Percentiles rank a stretch among this genome's conserved stretches.
Evolutionary conservation across 2,888 invertebrate species (phyloP).

Genomic region (Rhagium mordax): DNA sequence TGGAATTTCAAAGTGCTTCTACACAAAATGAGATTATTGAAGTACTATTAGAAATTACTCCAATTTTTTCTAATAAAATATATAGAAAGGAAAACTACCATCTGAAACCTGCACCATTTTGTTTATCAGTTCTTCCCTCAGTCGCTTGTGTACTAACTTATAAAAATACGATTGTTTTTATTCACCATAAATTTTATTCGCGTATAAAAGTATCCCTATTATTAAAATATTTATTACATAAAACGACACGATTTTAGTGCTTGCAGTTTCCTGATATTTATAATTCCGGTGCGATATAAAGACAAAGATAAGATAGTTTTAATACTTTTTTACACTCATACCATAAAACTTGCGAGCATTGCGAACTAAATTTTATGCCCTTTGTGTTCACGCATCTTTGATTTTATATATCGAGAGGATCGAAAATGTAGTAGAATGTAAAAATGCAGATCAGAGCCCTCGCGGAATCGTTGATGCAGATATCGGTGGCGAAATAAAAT

Average conservation of each 20-base stretch:
- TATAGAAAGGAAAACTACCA: too few species aligned
- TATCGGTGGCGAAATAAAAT: neutral
- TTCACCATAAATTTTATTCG: constrained; percentile 12
- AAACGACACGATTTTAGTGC: constrained; percentile 22
- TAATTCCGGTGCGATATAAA: constrained; percentile 29
- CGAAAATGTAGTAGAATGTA: constrained; percentile 45
- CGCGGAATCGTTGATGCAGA: neutral
- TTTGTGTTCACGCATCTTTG: constrained; percentile 58
- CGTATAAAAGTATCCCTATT: constrained; percentile 11
- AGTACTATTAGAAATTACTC: too few species aligned
- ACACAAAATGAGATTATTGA: too few species aligned
- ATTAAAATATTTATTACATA: constrained; percentile 31
- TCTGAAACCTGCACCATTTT: too few species aligned
- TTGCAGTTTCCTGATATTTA: constrained; percentile 32
- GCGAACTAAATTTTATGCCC: constrained; percentile 48
- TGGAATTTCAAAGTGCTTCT: too few species aligned
- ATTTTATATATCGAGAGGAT: constrained; percentile 49
- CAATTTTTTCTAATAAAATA: too few species aligned
- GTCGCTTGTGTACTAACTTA: neutral
- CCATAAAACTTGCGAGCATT: constrained; percentile 52
- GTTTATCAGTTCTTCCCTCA: too few species aligned
- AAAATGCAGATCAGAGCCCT: constrained; percentile 17
- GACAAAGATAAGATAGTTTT: constrained; percentile 44
- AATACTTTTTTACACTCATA: constrained; percentile 48
- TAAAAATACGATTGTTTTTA: constrained; percentile 5